Percentiles rank a stretch among this genome's conserved stretches.
Conservation (phyloP, 53 echinoderm and acorn worm genomes). For the Echinarachnius parma region DNA sequence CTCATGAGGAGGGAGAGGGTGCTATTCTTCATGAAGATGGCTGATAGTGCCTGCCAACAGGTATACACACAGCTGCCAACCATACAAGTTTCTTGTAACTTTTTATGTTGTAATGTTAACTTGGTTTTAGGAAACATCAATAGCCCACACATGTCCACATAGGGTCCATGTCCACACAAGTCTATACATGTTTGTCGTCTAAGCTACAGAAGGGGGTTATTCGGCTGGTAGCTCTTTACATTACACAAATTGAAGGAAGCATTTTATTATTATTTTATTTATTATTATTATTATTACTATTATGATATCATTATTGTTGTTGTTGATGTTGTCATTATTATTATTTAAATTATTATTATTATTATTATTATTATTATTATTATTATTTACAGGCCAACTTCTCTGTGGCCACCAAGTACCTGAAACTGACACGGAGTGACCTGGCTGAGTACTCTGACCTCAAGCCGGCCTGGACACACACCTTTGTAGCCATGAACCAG, state of each 20-base stretch:
- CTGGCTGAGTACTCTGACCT: conserved; percentile 58
- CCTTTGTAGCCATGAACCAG: conserved; percentile 82
- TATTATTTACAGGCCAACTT: conserved; percentile 64
- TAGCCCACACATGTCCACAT: no score
- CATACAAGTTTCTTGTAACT: no score
- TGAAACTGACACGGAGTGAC: conserved; percentile 59
- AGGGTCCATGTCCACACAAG: no score
- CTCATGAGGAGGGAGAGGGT: conserved; percentile 62
- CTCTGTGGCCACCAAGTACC: conserved; percentile 77
- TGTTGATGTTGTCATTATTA: no score
- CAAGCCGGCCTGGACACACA: conserved; percentile 75
- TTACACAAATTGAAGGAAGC: not conserved
- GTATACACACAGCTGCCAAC: no score
- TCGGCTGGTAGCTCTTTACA: no score
- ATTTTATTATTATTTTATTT: not conserved
- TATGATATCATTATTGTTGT: no score
- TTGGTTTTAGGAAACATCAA: no score
- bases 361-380: no score
- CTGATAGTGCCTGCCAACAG: conserved; percentile 92
- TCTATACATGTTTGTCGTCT: no score
- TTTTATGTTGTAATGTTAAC: no score
- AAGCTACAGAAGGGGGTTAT: no score
- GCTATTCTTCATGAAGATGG: conserved; percentile 71
- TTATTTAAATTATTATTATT: not conserved
- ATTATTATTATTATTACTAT: not conserved